phyloP scores from a whole-genome alignment of 2,797 vertebrate species.

The Peromyscus nudipes region DNA sequence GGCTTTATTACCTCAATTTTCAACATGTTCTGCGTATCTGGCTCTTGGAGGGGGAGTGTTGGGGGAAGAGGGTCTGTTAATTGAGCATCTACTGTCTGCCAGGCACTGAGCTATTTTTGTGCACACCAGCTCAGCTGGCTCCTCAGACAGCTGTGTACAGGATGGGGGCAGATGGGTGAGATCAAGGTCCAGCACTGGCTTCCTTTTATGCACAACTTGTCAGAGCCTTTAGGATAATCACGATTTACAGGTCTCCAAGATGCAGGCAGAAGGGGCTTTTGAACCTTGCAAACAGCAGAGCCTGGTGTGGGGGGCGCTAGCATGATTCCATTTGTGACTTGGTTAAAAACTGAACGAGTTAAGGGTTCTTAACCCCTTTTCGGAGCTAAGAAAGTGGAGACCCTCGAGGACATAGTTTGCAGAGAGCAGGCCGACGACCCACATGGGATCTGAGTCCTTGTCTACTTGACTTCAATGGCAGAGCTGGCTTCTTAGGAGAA shows the following conservation, averaged over 20 bases:
- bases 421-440: not conserved
- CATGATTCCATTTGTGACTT: constrained; percentile 5
- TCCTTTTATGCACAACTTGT: constrained; percentile 20
- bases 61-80: constrained; percentile 64
- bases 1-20: constrained; percentile 66
- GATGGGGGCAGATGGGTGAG: not conserved
- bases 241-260: constrained; percentile 9
- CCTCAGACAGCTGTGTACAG: not conserved
- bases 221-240: constrained; percentile 21
- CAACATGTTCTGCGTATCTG: constrained; percentile 67
- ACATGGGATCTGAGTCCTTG: not conserved
- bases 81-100: constrained; percentile 64
- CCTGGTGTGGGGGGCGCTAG: not conserved
- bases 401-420: not conserved
- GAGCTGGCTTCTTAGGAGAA: not conserved
- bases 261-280: not conserved
- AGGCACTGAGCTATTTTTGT: constrained; percentile 42
- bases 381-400: constrained; percentile 41
- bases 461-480: not conserved
- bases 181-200: not conserved
- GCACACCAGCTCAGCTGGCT: not conserved
- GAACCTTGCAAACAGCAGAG: constrained; percentile 1
- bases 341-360: not conserved
- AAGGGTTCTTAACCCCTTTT: constrained; percentile 58
- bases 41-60: not conserved